phyloP scores from a whole-genome alignment of 1,140 invertebrate species.

The Zaprionus davidi region DNA sequence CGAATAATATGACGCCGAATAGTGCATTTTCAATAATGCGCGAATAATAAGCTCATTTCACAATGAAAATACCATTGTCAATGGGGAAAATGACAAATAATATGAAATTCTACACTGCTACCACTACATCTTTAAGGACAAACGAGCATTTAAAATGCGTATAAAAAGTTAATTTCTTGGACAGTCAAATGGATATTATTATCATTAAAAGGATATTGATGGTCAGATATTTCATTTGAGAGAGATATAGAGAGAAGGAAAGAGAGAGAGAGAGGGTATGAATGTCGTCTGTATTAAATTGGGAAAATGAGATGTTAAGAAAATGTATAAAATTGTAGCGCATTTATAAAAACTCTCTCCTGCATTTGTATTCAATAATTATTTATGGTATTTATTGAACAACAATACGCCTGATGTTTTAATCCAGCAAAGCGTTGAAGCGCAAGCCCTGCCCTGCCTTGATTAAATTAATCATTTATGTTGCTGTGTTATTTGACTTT shows the following conservation, averaged over 20 bases:
- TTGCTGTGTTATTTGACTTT: constrained; percentile 62
- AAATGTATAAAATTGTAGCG: neutral
- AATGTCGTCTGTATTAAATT: neutral
- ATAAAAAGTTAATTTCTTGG: neutral
- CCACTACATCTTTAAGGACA: no score
- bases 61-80: constrained; percentile 12
- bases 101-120: neutral
- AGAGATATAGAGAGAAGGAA: neutral
- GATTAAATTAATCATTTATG: constrained; percentile 74
- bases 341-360: constrained; percentile 5
- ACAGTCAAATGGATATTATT: no score
- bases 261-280: neutral
- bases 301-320: neutral
- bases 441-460: constrained; percentile 40
- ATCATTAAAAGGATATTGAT: neutral
- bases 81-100: neutral
- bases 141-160: neutral
- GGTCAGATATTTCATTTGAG: neutral
- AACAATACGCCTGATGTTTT: constrained; percentile 58
- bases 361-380: constrained; percentile 48
- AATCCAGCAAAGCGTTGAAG: constrained; percentile 65
- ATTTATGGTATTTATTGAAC: constrained; percentile 52
- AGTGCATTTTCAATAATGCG: constrained; percentile 33
- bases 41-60: constrained; percentile 38
- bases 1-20: constrained; percentile 17